These are phyloP conservation scores for Microctonus aethiopoides DNA, from an alignment of 2,888 invertebrate species.

Conservation along the genomic window DNA sequence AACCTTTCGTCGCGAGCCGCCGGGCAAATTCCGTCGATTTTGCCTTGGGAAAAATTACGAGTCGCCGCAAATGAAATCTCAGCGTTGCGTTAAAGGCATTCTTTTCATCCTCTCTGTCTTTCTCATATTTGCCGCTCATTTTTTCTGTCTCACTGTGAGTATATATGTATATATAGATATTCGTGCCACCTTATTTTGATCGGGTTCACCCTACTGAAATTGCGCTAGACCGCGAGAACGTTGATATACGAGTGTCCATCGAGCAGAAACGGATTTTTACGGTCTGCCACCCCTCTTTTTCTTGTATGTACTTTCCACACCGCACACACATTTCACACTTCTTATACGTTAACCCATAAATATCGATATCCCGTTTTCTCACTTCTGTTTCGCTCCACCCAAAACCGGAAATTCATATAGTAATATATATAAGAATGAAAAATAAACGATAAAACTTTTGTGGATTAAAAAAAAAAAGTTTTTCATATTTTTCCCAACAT, in stretches of 20 bases:
- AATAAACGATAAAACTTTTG: not conserved
- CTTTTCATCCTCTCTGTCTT: not conserved
- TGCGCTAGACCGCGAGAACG: slow-evolving; percentile 19
- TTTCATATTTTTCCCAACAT: not conserved
- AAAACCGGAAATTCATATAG: not conserved
- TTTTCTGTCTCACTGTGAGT: not conserved
- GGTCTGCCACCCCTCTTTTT: slow-evolving; percentile 24
- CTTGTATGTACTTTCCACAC: slow-evolving; percentile 9
- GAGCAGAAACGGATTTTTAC: slow-evolving; percentile 34
- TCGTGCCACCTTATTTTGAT: not conserved
- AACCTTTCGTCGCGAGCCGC: slow-evolving; percentile 35
- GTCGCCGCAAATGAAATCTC: slow-evolving; percentile 37
- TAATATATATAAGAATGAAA: not conserved
- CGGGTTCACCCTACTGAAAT: slow-evolving; percentile 21
- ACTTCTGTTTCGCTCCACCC: not conserved
- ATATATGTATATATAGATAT: not conserved
- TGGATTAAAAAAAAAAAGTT: not conserved
- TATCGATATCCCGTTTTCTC: slow-evolving; percentile 31
- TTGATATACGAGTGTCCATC: slow-evolving; percentile 33
- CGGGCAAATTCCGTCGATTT: slow-evolving; percentile 35
- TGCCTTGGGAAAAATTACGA: slow-evolving; percentile 34
- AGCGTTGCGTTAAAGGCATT: slow-evolving; percentile 17
- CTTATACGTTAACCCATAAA: slow-evolving; percentile 25
- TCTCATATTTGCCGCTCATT: not conserved
- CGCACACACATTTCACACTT: slow-evolving; percentile 1